Evolutionary conservation across 2,888 invertebrate genomes (phyloP), one percentile per base, ranked within the genome.

Genomic region (Hyalella azteca): DNA sequence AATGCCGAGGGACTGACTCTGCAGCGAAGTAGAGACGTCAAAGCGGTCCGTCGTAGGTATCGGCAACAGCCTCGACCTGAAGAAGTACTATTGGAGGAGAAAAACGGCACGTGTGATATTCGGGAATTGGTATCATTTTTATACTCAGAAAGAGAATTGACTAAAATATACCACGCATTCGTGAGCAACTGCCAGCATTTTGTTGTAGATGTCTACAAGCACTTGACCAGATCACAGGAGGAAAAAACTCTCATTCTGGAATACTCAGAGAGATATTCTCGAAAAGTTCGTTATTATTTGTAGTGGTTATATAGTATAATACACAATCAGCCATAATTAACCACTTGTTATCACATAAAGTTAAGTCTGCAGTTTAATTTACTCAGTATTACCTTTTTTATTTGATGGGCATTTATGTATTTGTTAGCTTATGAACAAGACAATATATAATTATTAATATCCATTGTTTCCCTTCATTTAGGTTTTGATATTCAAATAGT

Each of bases 161-260:
- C 32, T 22, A 32, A 36, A 36, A n/a, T 66, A n/a, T 66, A 66
- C 4, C 32, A 66, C 19, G 15, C 36, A 36, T 66, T 66, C 13
- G 5, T 19, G 11, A 39, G 36, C 19, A 66, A 66, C 66, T 66
- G 66, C 36, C 66, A 66, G 19, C 66, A 66, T 66, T 66, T 66
- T 36, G 66, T 36, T 4, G 7, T 36, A 36, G 66, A 66, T 36
- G 66, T 66, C 36, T 66, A 66, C 19, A 66, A 32, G 7, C 36
- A 36, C 19, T 36, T 66, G 39, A 36, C 66, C n/a, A 32, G 66
- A 66, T 36, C 29, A 13, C 15, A 22, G 7, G 13, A 66, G 36
- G 36, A 66, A 66, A 66, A 29, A 66, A 36, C 5, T 0, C 66
- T 66, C 19, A 19, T 66, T 26, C 54, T 26, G 26, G 54, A 54